Conservation (phyloP, 92 coral and sea anemone species). For the Epizoanthus illoricatus region DNA sequence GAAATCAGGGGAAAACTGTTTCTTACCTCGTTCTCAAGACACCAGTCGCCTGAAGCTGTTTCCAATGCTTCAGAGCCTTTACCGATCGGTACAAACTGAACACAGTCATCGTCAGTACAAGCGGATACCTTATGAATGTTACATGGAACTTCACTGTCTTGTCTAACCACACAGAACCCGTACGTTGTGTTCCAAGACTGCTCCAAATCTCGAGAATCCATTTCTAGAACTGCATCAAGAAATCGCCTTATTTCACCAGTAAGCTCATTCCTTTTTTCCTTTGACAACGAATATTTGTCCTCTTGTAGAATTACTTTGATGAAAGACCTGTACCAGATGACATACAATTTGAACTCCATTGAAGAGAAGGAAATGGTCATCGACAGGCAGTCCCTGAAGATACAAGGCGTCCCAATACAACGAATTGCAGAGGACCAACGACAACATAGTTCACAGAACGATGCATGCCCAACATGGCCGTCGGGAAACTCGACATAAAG, state of each 20-base stretch:
- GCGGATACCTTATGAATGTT: not conserved
- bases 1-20: too few relatives aligned
- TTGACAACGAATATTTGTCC: not conserved
- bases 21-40: not conserved
- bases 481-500: too few relatives aligned
- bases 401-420: not conserved
- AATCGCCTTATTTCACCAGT: constrained; percentile 6
- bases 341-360: not conserved
- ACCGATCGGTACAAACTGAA: not conserved
- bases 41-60: not conserved
- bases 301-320: not conserved
- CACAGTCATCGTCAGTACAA: not conserved
- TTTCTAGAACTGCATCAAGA: not conserved
- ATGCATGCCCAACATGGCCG: not conserved
- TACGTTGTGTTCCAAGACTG: not conserved
- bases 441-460: not conserved
- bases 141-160: not conserved
- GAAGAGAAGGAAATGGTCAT: not conserved
- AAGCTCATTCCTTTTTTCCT: constrained; percentile 5
- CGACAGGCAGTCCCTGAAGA: not conserved
- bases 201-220: not conserved
- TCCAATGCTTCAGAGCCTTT: not conserved
- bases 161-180: not conserved
- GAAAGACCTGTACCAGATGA: not conserved
- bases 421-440: not conserved